Conservation (phyloP, 37 sponge, comb jelly and placozoan genomes). For the Tethya wilhelma region DNA sequence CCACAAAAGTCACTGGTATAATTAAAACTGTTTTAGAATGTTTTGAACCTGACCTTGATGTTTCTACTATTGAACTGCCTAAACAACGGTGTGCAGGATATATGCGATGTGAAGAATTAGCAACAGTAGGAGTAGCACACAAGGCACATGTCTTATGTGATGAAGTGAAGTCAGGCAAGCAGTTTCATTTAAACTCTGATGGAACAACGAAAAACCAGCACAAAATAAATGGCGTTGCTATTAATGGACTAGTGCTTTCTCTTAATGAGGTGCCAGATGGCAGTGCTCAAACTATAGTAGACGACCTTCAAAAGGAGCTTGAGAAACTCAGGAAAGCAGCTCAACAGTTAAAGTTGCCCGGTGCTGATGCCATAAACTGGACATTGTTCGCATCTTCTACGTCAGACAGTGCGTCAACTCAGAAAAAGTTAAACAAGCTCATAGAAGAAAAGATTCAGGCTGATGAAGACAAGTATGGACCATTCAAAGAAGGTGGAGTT, state of each 20-base stretch:
- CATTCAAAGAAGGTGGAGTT: neutral
- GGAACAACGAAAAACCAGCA: conserved; percentile 45
- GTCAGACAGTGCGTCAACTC: conserved; percentile 58
- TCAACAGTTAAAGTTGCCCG: conserved; percentile 11
- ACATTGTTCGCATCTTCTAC: conserved; percentile 46
- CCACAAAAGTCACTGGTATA: conserved; percentile 14
- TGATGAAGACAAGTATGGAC: conserved; percentile 41
- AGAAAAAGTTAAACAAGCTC: conserved; percentile 52
- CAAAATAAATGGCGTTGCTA: conserved; percentile 31
- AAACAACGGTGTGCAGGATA: conserved; percentile 35
- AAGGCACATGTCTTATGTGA: conserved; percentile 20
- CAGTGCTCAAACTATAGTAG: neutral
- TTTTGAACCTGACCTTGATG: conserved; percentile 28
- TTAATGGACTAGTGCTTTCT: conserved; percentile 31
- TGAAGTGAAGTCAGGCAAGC: neutral
- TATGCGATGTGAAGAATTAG: conserved; percentile 42
- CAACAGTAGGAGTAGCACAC: conserved; percentile 32
- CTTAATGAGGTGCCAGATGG: conserved; percentile 35
- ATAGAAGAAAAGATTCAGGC: conserved; percentile 36
- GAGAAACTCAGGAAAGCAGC: conserved; percentile 38
- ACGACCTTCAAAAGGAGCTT: conserved; percentile 39
- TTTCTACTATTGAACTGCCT: conserved; percentile 15
- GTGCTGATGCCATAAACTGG: conserved; percentile 59
- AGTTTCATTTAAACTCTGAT: conserved; percentile 35
- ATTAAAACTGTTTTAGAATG: conserved; percentile 43